A percentile compares a stretch with the other conserved stretches of the same genome.
Evolutionary conservation across 2,113 vertebrate species (phyloP).

Genomic region (Athene noctua): DNA sequence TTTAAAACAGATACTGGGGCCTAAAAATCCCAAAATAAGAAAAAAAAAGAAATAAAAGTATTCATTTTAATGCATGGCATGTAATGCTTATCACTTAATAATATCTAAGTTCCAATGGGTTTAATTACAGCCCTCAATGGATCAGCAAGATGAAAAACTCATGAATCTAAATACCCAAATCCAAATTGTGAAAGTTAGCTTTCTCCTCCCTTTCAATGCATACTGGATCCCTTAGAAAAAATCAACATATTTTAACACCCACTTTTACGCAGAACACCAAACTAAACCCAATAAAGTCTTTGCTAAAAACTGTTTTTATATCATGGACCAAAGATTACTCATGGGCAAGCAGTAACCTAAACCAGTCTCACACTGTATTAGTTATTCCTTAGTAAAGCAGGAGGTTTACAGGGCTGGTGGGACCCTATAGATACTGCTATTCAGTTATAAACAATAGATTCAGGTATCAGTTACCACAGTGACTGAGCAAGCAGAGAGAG

Average conservation of each 20-base stretch:
- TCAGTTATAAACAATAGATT: background rate
- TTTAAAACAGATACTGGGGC: background rate
- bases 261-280: background rate
- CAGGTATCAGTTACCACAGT: background rate
- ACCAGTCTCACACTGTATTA: background rate
- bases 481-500: background rate
- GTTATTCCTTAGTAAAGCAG: background rate
- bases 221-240: background rate
- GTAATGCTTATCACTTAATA: background rate
- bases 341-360: background rate
- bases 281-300: background rate
- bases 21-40: background rate
- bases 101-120: background rate
- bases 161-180: background rate
- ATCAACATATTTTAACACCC: rapidly evolving
- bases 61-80: background rate
- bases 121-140: constrained; percentile 1
- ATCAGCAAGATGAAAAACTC: background rate
- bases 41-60: background rate
- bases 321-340: background rate
- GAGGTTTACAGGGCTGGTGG: background rate
- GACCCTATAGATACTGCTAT: background rate
- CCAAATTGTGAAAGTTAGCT: background rate
- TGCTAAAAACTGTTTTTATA: background rate
- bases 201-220: background rate